Evolutionary conservation across 2,113 vertebrate species (phyloP).

Genomic region (Lampris incognitus): DNA sequence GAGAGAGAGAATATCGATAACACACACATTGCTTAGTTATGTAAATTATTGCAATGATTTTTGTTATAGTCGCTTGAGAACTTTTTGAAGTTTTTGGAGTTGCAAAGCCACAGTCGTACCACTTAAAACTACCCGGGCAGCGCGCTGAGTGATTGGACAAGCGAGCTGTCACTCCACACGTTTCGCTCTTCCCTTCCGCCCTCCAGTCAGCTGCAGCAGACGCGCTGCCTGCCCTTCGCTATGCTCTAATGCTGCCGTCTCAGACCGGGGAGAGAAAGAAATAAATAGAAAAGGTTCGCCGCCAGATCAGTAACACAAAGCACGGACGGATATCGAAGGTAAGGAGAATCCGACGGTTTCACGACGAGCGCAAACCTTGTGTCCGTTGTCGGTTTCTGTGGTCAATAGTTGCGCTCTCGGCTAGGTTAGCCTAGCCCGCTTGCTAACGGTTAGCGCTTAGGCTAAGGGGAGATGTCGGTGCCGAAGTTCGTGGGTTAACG

Average conservation of each 20-base stretch:
- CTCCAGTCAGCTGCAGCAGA: constrained; percentile 21
- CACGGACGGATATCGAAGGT: constrained; percentile 35
- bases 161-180: constrained; percentile 68
- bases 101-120: too few species aligned
- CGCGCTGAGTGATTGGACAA: constrained; percentile 73
- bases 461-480: neutral
- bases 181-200: constrained; percentile 9
- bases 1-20: too few species aligned
- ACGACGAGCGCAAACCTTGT: constrained; percentile 7
- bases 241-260: constrained; percentile 45
- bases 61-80: too few species aligned
- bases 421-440: constrained; percentile 12
- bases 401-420: constrained; percentile 11
- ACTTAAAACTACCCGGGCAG: too few species aligned
- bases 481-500: neutral
- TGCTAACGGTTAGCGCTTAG: constrained; percentile 15
- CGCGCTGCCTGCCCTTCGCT: constrained; percentile 29
- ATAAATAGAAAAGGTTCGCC: constrained; percentile 23
- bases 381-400: constrained; percentile 2
- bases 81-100: too few species aligned
- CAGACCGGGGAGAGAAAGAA: constrained; percentile 41
- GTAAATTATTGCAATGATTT: too few species aligned
- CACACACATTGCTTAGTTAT: too few species aligned
- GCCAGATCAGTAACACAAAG: constrained; percentile 6
- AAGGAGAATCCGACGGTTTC: constrained; percentile 34